Base-by-base conservation (phyloP, 2,888 invertebrate species). In the Pimpla rufipes region DNA sequence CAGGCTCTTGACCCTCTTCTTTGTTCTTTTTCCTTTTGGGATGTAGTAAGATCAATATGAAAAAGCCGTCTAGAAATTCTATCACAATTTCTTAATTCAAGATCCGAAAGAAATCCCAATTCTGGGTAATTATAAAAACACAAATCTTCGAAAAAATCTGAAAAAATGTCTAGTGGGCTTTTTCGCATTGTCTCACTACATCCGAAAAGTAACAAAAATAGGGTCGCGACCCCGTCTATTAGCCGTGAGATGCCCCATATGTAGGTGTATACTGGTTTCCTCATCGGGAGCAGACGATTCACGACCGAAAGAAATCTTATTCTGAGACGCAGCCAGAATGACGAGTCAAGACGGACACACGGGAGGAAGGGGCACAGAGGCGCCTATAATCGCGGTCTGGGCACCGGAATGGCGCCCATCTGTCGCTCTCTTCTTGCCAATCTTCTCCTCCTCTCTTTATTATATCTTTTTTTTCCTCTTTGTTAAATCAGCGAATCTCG, bases 331-430 rank as follows among this genome's bases (percentile, higher is more conserved):
- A 70, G 57, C 4, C 50, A 42, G 62, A 75, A 42, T 59, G 64
- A 70, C 64, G 62, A 75, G 75, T 62, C 75, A 67, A 67, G 59
- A 37, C 50, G 52, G 42, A 47, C 2, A 62, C 47, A 47, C n/a
- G 18, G 57, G 45, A 52, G 64, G 64, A 57, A 57, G 66, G 64
- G 42, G 73, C 55, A 59, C 47, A 52, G 18, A 70, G 80, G 75
- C 75, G 75, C 80, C 80, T 76, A 52, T 81, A 81, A 71, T 81
- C 70, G 70, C 70, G 45, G 75, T 70, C 57, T 55, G 40, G 73
- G 71, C 77, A 77, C 71, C 71, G 57, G 59, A 73, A 59, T 57
- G 81, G 73, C 81, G 81, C 71, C 77, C 64, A 52, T 47, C 66
- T 47, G 66, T 45, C 76, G 71, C 81, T 64, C 47, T 57, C 47